Conservation (phyloP, 2,113 vertebrate genomes). For the Cygnus atratus region DNA sequence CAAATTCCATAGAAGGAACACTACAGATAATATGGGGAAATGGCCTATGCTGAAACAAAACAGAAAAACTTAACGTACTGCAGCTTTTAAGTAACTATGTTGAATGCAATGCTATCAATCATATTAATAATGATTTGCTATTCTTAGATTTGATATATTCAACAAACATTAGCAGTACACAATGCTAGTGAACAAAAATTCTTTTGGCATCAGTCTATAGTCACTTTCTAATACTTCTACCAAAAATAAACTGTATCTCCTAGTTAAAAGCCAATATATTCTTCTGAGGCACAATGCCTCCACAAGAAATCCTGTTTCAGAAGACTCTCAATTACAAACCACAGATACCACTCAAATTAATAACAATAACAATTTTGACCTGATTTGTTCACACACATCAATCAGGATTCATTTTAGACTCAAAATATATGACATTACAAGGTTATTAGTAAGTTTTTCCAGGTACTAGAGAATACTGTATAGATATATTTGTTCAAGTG, state of each 20-base stretch:
- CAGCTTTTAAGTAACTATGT: background rate
- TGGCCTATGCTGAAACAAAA: background rate
- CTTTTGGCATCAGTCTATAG: background rate
- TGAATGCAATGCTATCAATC: background rate
- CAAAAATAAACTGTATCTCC: background rate
- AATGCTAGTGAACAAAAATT: background rate
- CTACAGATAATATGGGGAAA: background rate
- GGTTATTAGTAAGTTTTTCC: conserved; percentile 4
- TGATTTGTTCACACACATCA: conserved; percentile 33
- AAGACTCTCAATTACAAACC: background rate
- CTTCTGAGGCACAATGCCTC: background rate
- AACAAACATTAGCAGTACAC: background rate
- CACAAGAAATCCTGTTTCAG: background rate
- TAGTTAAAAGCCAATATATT: background rate
- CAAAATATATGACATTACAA: background rate
- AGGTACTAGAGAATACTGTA: conserved; percentile 82
- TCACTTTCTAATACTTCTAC: background rate
- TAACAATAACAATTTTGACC: background rate
- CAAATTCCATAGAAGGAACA: background rate
- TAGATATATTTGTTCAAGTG: conserved; percentile 88
- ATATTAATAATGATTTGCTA: background rate
- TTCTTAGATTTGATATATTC: background rate
- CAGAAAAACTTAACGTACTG: background rate
- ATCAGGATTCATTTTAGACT: background rate
- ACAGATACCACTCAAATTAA: background rate